Evolutionary conservation across 2,113 vertebrate species (phyloP), one percentile per base, ranked within the genome.

Genomic region (Ciconia stormi): DNA sequence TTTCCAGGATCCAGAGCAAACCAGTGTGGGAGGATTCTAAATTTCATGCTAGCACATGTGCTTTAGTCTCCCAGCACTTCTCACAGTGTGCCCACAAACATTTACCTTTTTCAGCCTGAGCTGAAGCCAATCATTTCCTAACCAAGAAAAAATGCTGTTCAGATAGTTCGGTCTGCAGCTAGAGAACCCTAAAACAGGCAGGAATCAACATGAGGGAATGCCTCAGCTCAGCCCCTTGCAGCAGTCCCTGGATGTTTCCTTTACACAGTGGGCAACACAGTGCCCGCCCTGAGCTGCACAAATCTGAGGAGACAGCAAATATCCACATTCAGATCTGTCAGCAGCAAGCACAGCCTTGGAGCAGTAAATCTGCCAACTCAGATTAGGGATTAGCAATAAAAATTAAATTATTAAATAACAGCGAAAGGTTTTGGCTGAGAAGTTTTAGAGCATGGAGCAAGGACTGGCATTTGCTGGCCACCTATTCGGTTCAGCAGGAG

Each of bases 41-140:
- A 61, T 62, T 72, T 88, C 46, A n/a, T 1, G 0, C 32, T 21
- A 62, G 6, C 3, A 0, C 1, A 1, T 34, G 25, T 72, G 19
- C 46, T 76, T 94, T 85, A 44, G 17, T 74, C 20, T 92, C 73
- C 3, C 58, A 38, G 26, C 22, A 18, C 25, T 59, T 77, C 44
- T 88, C 23, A 29, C 34, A 27, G 7, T 22, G 16, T 88, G 62
- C n/a, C 67, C 76, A 71, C 59, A 85, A 92, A 67, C 59, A 67
- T 82, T 96, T 78, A 92, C 52, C 63, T 89, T 82, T 81, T 82
- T 76, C 56, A 81, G 67, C 52, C 52, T 63, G 26, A 88, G 16
- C 52, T 72, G 74, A 88, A 93, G 52, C 65, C 42, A 72, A 3
- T 83, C 0, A 15, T 78, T 89, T 89, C 44, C 59, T 79, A 88